A percentile compares a stretch with the other conserved stretches of the same genome.
phyloP scores from a whole-genome alignment of 2,888 invertebrate species.

The Beris chalybata region DNA sequence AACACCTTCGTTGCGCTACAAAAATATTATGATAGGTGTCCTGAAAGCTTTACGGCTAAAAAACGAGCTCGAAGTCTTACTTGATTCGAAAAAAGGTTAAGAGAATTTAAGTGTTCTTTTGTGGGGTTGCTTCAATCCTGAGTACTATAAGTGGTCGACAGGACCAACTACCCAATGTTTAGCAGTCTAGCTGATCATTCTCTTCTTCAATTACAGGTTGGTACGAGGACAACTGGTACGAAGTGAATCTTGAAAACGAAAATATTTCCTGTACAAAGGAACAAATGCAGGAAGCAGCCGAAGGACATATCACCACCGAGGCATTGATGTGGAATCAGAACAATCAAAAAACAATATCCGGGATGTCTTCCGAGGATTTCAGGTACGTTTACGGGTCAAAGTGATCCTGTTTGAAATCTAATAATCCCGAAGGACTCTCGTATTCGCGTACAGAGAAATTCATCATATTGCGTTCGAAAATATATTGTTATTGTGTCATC shows the following conservation, averaged over 20 bases:
- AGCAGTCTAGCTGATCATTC: too few relatives aligned
- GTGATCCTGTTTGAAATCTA: background rate
- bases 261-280: conserved; percentile 90
- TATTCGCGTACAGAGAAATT: background rate
- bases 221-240: conserved; percentile 99
- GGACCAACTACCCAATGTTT: too few relatives aligned
- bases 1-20: too few relatives aligned
- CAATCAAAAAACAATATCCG: conserved; percentile 90
- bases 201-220: conserved; percentile 65
- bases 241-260: conserved; percentile 81
- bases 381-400: conserved; percentile 52
- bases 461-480: conserved; percentile 3
- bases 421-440: background rate
- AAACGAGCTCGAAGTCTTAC: too few relatives aligned
- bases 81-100: too few relatives aligned
- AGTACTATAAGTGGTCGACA: too few relatives aligned
- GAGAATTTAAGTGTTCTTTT: too few relatives aligned
- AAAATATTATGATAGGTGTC: too few relatives aligned
- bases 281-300: conserved; percentile 92
- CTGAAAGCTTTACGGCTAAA: too few relatives aligned
- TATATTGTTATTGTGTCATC: background rate
- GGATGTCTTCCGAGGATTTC: conserved; percentile 93
- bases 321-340: conserved; percentile 99
- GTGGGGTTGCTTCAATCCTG: too few relatives aligned
- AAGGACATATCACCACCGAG: conserved; percentile 97